Evolutionary conservation across 2,113 vertebrate species (phyloP), one percentile per base, ranked within the genome.

Genomic region (Perca flavescens): DNA sequence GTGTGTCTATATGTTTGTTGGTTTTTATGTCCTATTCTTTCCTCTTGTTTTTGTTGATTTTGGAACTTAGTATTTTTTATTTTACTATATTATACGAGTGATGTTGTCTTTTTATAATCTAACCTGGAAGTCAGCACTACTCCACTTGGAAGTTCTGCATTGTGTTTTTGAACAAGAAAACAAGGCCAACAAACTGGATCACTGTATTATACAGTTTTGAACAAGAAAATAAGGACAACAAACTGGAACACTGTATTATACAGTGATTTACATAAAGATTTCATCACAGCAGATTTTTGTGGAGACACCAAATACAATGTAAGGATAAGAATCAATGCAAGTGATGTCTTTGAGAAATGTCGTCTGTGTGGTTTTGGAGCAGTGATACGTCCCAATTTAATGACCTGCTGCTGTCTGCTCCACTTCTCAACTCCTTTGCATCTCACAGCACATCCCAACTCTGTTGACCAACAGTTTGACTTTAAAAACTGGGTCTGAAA

Each of bases 381-480:
- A n/a, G 28, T 14, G 60, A 63, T 16, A 31, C 62, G 89, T 85
- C 89, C 91, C 83, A 92, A 58, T 89, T 92, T 78, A 75, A 67
- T 85, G 83, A 88, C 89, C 85, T 69, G 83, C 85, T 90, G 91
- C 74, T 79, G 83, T 74, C 76, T 89, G 87, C 85, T 83, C 91
- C 82, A 92, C 89, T 92, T 92, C 40, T 43, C 80, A 54, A 84
- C 68, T 67, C 21, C 52, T 85, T 76, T 75, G 77, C 80, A 86
- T 91, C 78, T 80, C 69, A 56, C 56, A 85, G 80, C 71, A 40
- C 21, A 21, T 47, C 77, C 60, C 54, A 56, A 34, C 77, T 65
- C 70, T 77, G 77, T 58, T 80, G 85, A 84, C 85, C 83, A 72
- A 69, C 67, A 68, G 71, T 69, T 72, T 84, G 88, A 80, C 80